Evolutionary conservation across 2,888 invertebrate genomes (phyloP).

Genomic region (Balanococcus diminutus): DNA sequence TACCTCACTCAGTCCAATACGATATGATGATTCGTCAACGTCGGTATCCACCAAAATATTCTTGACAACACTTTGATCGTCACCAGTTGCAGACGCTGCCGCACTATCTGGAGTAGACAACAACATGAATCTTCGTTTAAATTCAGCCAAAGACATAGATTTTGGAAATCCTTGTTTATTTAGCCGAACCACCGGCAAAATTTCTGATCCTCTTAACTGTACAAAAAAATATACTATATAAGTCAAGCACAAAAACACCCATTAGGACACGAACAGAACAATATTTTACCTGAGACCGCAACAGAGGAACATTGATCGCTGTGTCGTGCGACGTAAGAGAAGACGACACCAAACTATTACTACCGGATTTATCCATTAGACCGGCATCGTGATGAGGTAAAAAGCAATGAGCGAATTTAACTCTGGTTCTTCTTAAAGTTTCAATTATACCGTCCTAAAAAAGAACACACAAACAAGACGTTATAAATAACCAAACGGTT

Average conservation of each 20-base stretch:
- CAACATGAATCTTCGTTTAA: slow-evolving; percentile 80
- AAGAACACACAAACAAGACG: background rate
- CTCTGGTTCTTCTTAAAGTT: slow-evolving; percentile 81
- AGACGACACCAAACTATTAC: slow-evolving; percentile 57
- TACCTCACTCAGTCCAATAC: slow-evolving; percentile 92
- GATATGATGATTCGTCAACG: slow-evolving; percentile 82
- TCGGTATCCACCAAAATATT: slow-evolving; percentile 83
- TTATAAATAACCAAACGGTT: background rate
- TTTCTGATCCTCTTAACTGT: slow-evolving; percentile 86
- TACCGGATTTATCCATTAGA: slow-evolving; percentile 64
- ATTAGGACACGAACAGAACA: background rate
- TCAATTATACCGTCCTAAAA: slow-evolving; percentile 87
- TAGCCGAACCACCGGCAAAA: slow-evolving; percentile 84
- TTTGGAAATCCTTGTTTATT: slow-evolving; percentile 95
- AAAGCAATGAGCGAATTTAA: slow-evolving; percentile 87
- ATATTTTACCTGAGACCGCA: slow-evolving; percentile 79
- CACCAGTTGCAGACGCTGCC: slow-evolving; percentile 60
- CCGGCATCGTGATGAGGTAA: slow-evolving; percentile 81
- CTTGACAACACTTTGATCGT: slow-evolving; percentile 75
- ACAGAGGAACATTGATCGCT: slow-evolving; percentile 80
- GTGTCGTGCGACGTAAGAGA: slow-evolving; percentile 61
- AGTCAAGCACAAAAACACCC: background rate
- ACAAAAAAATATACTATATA: background rate
- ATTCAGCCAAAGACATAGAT: slow-evolving; percentile 85
- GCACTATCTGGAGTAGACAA: slow-evolving; percentile 63